These are phyloP conservation scores for Chaetura pelagica DNA, from an alignment of 2,113 vertebrate species.

Conservation along the genomic window DNA sequence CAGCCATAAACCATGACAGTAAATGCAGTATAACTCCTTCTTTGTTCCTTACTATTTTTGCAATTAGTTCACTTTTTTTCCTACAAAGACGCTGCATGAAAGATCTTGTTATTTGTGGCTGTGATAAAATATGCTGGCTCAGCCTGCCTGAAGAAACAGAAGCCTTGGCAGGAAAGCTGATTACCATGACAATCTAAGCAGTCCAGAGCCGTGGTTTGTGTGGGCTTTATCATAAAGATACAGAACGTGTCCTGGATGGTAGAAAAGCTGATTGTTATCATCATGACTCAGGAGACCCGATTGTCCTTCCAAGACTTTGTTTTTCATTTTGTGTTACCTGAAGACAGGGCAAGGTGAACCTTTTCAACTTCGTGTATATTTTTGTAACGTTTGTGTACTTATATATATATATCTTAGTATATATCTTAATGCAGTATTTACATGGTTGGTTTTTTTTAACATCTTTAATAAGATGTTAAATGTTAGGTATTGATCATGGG, in stretches of 20 bases:
- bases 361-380: background rate
- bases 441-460: fast-evolving
- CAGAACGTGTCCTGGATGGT: background rate
- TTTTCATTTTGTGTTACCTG: background rate
- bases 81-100: slow-evolving; percentile 30
- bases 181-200: slow-evolving; percentile 58
- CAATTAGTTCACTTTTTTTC: slow-evolving; percentile 20
- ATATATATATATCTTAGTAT: background rate
- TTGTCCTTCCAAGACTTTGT: background rate
- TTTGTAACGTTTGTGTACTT: background rate
- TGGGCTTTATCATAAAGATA: slow-evolving; percentile 21
- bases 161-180: slow-evolving; percentile 45
- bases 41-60: slow-evolving; percentile 14
- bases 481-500: background rate
- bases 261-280: background rate
- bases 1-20: background rate
- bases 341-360: background rate
- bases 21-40: background rate
- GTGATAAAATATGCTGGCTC: slow-evolving; percentile 40
- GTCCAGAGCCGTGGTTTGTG: background rate
- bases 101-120: slow-evolving; percentile 43
- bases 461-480: background rate
- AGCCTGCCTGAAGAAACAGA: slow-evolving; percentile 35
- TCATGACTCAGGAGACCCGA: background rate
- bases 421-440: background rate